Evolutionary conservation across 2,888 invertebrate genomes (phyloP).

Genomic region (Stramonita haemastoma): DNA sequence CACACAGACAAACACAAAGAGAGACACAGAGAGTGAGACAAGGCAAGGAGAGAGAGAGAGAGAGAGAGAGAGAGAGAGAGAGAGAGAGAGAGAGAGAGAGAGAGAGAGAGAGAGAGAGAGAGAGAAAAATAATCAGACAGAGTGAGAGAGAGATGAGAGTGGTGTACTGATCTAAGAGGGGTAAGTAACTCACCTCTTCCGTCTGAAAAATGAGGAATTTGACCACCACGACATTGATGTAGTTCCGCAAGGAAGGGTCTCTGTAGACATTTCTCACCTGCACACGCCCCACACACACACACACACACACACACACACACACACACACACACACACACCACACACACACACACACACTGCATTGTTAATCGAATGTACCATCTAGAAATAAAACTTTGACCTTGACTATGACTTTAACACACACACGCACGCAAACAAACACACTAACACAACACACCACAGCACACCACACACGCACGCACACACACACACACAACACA

Average conservation of each 20-base stretch:
- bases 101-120: neutral
- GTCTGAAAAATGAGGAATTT: constrained; percentile 81
- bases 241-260: constrained; percentile 90
- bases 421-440: no score
- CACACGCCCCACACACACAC: neutral
- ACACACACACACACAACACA: no score
- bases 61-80: neutral
- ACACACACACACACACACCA: neutral
- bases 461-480: no score
- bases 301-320: neutral
- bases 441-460: no score
- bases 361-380: neutral
- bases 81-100: neutral
- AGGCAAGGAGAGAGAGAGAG: neutral
- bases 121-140: neutral
- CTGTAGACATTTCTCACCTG: constrained; percentile 82
- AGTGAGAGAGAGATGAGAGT: neutral
- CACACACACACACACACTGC: neutral
- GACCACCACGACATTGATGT: constrained; percentile 88
- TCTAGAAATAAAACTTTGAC: neutral
- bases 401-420: no score
- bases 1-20: neutral
- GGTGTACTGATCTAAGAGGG: neutral
- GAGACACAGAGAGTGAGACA: neutral
- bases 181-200: constrained; percentile 71